Percentiles rank a stretch among this genome's conserved stretches.
These are phyloP conservation scores for Hydractinia symbiolongicarpus DNA, from an alignment of 30 jellyfish, hydroid and myxozoan species.

Conservation along the genomic window DNA sequence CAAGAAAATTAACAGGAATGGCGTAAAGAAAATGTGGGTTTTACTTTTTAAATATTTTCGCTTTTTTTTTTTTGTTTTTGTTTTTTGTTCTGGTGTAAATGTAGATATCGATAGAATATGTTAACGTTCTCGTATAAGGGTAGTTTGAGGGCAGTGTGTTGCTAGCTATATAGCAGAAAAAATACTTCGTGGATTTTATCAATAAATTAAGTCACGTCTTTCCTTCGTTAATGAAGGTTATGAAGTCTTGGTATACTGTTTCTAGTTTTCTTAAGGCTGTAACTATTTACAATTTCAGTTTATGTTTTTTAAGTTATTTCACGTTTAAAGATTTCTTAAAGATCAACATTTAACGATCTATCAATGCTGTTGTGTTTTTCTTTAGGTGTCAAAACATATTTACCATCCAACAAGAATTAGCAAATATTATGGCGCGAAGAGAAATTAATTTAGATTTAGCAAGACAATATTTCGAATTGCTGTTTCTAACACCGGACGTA, in stretches of 20 bases:
- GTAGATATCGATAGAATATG: no score
- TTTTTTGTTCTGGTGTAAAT: not conserved
- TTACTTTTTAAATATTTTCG: not conserved
- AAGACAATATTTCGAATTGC: conserved; percentile 86
- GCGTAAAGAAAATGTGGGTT: conserved; percentile 90
- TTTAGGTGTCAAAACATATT: conserved; percentile 88
- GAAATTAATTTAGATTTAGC: conserved; percentile 95
- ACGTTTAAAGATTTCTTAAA: not conserved
- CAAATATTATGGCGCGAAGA: conserved; percentile 73
- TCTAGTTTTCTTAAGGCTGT: no score
- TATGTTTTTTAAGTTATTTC: not conserved
- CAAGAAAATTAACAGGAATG: conserved; percentile 86
- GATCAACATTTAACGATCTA: not conserved
- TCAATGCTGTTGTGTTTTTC: not conserved
- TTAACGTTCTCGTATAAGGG: no score
- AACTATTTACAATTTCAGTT: no score
- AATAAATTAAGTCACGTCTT: no score
- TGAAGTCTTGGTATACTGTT: no score
- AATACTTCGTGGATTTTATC: no score
- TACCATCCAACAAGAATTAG: conserved; percentile 92
- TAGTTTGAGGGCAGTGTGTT: no score
- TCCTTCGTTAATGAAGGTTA: no score
- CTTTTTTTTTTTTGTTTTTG: not conserved
- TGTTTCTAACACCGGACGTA: conserved; percentile 81
- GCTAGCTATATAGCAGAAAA: no score